Conservation (phyloP, 2,888 invertebrate species). For the Agonum fuliginosum region DNA sequence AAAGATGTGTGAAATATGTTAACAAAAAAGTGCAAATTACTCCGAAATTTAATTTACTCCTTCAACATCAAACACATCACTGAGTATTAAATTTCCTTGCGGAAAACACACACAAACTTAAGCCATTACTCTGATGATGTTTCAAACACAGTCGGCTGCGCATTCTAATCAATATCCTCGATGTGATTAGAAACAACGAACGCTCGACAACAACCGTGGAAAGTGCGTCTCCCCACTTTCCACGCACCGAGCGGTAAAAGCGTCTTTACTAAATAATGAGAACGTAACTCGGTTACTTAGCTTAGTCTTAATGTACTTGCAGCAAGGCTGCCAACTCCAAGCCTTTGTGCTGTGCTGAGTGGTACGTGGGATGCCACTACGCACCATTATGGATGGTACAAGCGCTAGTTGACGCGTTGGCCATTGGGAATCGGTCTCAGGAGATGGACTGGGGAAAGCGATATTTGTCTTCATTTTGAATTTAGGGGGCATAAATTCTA, state of each 20-base stretch:
- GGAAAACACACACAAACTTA: background rate
- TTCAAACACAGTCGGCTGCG: constrained; percentile 22
- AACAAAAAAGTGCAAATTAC: background rate
- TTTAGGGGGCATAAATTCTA: background rate
- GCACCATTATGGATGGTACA: background rate
- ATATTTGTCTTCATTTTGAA: background rate
- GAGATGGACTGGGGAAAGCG: background rate
- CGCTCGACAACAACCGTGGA: background rate
- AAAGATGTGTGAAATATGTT: background rate
- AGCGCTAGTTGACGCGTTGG: background rate
- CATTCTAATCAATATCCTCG: constrained; percentile 39
- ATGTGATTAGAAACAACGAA: constrained; percentile 36
- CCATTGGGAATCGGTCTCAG: background rate
- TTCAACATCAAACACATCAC: background rate
- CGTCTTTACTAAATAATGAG: constrained; percentile 71
- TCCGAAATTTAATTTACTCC: background rate
- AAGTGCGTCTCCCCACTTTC: background rate
- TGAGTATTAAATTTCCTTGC: background rate
- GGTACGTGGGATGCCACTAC: background rate
- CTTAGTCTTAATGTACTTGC: constrained; percentile 67
- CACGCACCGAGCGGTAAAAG: constrained; percentile 68
- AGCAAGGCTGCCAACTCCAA: too few relatives aligned
- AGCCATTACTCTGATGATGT: constrained; percentile 29
- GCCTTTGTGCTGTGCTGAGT: background rate
- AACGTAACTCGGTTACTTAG: constrained; percentile 68